Conservation (phyloP, 2,888 invertebrate species). For the Formica aserva region DNA sequence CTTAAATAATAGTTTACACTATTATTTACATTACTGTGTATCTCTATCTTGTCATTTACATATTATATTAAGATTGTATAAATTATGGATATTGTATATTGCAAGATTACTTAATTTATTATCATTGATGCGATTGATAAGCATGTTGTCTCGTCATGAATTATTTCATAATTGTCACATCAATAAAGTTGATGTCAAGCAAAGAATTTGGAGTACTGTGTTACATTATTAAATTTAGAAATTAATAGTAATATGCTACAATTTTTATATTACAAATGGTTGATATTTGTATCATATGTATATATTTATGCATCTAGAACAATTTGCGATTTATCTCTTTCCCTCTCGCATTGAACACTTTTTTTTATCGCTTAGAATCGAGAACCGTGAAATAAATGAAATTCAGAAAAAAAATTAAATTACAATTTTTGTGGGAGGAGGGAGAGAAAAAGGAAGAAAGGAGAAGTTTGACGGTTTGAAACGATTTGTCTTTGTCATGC, state of each 20-base stretch:
- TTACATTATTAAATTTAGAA: background rate
- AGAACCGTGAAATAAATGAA: background rate
- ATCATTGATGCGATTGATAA: slow-evolving; percentile 37
- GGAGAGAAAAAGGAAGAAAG: background rate
- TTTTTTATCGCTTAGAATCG: background rate
- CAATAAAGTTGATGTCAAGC: slow-evolving; percentile 65
- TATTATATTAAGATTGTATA: slow-evolving; percentile 48
- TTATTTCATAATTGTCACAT: slow-evolving; percentile 66
- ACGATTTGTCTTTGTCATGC: background rate
- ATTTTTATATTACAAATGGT: background rate
- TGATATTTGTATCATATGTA: background rate
- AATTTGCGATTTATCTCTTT: background rate
- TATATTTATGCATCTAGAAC: background rate
- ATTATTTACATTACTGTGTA: slow-evolving; percentile 11
- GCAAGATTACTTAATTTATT: slow-evolving; percentile 66
- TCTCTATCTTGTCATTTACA: slow-evolving; percentile 32
- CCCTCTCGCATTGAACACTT: background rate
- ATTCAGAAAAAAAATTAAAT: background rate
- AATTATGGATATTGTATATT: slow-evolving; percentile 55
- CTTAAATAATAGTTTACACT: slow-evolving; percentile 37
- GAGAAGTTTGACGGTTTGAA: background rate
- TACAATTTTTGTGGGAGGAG: background rate
- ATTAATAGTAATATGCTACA: slow-evolving; percentile 9
- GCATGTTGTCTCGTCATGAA: slow-evolving; percentile 58
- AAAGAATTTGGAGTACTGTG: slow-evolving; percentile 23